phyloP scores from a whole-genome alignment of 2,888 invertebrate species.

The Crioceris asparagi region DNA sequence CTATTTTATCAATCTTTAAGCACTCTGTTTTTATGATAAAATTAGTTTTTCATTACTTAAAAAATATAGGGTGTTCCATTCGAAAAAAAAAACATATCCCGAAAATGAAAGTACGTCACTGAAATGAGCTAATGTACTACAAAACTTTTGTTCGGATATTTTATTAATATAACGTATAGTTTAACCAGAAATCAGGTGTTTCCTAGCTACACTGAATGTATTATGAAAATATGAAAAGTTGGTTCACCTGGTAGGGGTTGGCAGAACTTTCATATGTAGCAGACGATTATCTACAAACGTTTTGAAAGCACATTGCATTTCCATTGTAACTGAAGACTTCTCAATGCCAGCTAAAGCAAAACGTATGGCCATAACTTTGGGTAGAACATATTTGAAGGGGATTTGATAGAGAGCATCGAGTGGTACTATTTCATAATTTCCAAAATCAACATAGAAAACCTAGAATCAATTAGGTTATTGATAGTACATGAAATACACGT shows the following conservation, averaged over 20 bases:
- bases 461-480: constrained; percentile 11
- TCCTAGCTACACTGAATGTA: too few relatives aligned
- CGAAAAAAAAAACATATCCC: too few relatives aligned
- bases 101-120: too few relatives aligned
- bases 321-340: constrained; percentile 40
- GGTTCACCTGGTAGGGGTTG: constrained; percentile 45
- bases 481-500: background rate
- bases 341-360: constrained; percentile 63
- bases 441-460: constrained; percentile 71
- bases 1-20: too few relatives aligned
- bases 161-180: too few relatives aligned
- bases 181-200: too few relatives aligned
- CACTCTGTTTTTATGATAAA: too few relatives aligned
- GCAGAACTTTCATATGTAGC: constrained; percentile 53
- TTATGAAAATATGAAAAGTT: constrained; percentile 6
- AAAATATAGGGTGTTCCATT: too few relatives aligned
- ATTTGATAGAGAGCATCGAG: constrained; percentile 64
- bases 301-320: constrained; percentile 62
- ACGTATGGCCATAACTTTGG: constrained; percentile 64
- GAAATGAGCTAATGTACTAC: too few relatives aligned
- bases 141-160: too few relatives aligned
- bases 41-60: too few relatives aligned
- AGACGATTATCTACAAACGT: constrained; percentile 53
- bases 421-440: constrained; percentile 62
- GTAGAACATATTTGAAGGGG: constrained; percentile 58